Conservation (phyloP, 2,888 invertebrate genomes). For the Marasmarcha lunaedactyla region DNA sequence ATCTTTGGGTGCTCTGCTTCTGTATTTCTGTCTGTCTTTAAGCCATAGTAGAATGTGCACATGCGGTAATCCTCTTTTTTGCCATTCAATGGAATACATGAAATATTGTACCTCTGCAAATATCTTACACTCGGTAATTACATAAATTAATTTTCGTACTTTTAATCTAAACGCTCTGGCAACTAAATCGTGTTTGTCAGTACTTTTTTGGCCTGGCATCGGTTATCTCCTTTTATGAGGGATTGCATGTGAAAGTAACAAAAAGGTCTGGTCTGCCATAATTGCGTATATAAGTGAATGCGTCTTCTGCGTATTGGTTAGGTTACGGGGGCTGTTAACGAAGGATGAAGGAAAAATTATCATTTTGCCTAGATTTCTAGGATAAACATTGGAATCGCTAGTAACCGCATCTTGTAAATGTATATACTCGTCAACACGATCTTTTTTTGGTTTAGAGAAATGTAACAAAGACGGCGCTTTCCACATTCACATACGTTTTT, state of each 20-base stretch:
- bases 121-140: slow-evolving; percentile 17
- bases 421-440: slow-evolving; percentile 19
- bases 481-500: no score
- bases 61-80: no score
- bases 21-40: slow-evolving; percentile 15
- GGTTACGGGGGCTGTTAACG: slow-evolving; percentile 21
- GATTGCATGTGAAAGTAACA: slow-evolving; percentile 21
- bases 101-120: slow-evolving; percentile 17
- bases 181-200: slow-evolving; percentile 24
- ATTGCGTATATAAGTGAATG: slow-evolving; percentile 22
- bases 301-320: slow-evolving; percentile 23
- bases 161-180: slow-evolving; percentile 20
- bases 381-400: slow-evolving; percentile 17
- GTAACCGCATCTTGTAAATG: slow-evolving; percentile 23
- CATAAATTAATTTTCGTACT: slow-evolving; percentile 17
- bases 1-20: slow-evolving; percentile 18
- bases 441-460: slow-evolving; percentile 24
- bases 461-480: slow-evolving; percentile 24
- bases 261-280: slow-evolving; percentile 22
- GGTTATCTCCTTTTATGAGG: slow-evolving; percentile 20
- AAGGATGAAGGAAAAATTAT: slow-evolving; percentile 23
- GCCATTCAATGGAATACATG: no score
- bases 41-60: slow-evolving; percentile 19
- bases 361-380: slow-evolving; percentile 18
- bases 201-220: slow-evolving; percentile 17